A percentile compares a stretch with the other conserved stretches of the same genome.
Conservation (phyloP, 2,888 invertebrate genomes). For the Limnephilus marmoratus region DNA sequence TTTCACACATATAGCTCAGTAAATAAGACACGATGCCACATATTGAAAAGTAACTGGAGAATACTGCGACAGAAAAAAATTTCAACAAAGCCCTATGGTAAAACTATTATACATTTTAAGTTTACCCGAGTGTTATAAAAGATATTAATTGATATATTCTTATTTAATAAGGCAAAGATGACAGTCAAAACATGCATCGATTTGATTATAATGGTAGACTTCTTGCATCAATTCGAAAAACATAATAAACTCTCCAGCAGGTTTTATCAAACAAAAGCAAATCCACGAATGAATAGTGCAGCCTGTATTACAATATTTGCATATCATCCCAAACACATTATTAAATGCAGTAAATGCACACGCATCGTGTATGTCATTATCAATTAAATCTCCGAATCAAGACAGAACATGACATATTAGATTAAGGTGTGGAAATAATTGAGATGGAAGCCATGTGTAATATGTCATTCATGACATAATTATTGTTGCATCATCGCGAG, state of each 20-base stretch:
- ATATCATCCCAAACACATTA: neutral
- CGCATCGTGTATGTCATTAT: neutral
- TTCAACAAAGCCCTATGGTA: no score
- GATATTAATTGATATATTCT: neutral
- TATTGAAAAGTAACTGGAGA: no score
- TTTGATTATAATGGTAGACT: no score
- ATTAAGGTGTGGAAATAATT: neutral
- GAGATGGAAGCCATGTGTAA: neutral
- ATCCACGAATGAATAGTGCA: neutral
- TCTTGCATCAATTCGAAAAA: neutral
- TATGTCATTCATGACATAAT: conserved; percentile 2
- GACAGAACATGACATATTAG: neutral
- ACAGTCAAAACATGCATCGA: neutral
- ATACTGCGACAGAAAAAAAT: no score
- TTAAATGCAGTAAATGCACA: neutral
- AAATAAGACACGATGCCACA: no score
- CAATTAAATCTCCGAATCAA: neutral
- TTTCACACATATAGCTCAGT: no score
- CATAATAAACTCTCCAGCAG: neutral
- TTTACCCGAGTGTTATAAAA: neutral
- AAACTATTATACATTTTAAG: neutral
- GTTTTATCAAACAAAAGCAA: neutral
- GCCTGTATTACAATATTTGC: neutral
- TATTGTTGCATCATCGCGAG: neutral
- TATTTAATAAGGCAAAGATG: neutral